Base-by-base conservation (phyloP, 2,888 invertebrate species). In the Amblyteles armatorius region DNA sequence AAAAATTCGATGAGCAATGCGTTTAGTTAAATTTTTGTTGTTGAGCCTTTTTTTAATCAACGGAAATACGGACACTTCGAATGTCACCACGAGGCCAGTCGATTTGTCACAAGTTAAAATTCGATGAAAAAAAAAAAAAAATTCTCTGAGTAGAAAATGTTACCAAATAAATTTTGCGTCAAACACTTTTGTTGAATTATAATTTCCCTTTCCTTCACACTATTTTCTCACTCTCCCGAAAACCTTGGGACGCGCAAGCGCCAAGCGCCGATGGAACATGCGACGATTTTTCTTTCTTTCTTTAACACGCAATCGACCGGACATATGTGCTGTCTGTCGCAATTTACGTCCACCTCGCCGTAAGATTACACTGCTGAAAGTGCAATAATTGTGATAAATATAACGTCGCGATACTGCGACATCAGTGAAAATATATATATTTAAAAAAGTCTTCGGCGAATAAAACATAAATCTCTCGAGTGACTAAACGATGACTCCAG, bases 391-490 rank as follows among this genome's bases (percentile, higher is more conserved):
- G 29, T 29, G 33, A 57, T 60, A 60, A 33, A 60, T 16, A 60
- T 16, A 60, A 33, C 60, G 33, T 26, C 60, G 33, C 29, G 33
- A 33, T 16, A 26, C 29, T 60, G 29, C 29, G 26, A 16, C 16
- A 33, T n/a, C 33, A 22, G 40, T 67, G 44, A 40, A 44, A 44
- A 57, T 22, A 52, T 6, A 22, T 0, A 52, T 16, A 52, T 19
- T 19, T 3, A 16, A 19, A 52, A 52, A n/a, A 52, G 13, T 44
- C 26, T 5, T 3, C 16, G 16, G 16, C 26, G 63, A 60, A 63
- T 29, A 63, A 67, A 40, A 22, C 13, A 44, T 9, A 16, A 40
- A 50, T 77, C 52, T 57, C 74, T 81, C 67, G 11, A 67, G 22
- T 22, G 11, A 48, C 60, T 26, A 33, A 60, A 67, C 16, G 55